A percentile compares a stretch with the other conserved stretches of the same genome.
phyloP scores from a whole-genome alignment of 1,140 invertebrate species.

The Palaemon carinicauda region DNA sequence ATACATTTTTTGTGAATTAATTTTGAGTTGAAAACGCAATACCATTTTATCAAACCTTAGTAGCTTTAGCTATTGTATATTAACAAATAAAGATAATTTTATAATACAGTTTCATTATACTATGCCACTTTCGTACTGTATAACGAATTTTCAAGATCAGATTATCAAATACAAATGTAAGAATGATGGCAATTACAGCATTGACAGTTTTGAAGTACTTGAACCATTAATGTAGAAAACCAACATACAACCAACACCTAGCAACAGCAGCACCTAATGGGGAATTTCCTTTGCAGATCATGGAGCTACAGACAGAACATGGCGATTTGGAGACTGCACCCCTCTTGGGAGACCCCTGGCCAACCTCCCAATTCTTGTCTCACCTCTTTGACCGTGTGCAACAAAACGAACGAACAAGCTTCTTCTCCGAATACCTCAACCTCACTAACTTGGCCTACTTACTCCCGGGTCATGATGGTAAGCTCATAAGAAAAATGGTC shows the following conservation, averaged over 20 bases:
- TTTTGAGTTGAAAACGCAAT: too few species aligned
- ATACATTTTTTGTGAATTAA: too few species aligned
- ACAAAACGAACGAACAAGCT: conserved; percentile 3
- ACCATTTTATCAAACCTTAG: too few species aligned
- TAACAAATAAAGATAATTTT: too few species aligned
- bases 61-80: too few species aligned
- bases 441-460: conserved; percentile 43
- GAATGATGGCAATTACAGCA: not conserved
- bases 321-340: conserved; percentile 69
- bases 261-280: not conserved
- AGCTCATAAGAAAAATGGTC: not conserved
- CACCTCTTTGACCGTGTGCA: conserved; percentile 27
- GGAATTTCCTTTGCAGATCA: not conserved
- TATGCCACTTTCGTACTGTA: not conserved
- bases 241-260: not conserved
- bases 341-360: conserved; percentile 60
- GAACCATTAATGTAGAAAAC: not conserved
- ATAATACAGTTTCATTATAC: too few species aligned
- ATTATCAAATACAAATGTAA: not conserved
- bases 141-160: not conserved
- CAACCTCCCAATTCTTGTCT: conserved; percentile 41
- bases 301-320: conserved; percentile 68
- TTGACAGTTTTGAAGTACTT: too few species aligned
- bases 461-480: conserved; percentile 39
- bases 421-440: conserved; percentile 47